Conservation (phyloP, 23 tunicate species). For the Trididemnum clinides region DNA sequence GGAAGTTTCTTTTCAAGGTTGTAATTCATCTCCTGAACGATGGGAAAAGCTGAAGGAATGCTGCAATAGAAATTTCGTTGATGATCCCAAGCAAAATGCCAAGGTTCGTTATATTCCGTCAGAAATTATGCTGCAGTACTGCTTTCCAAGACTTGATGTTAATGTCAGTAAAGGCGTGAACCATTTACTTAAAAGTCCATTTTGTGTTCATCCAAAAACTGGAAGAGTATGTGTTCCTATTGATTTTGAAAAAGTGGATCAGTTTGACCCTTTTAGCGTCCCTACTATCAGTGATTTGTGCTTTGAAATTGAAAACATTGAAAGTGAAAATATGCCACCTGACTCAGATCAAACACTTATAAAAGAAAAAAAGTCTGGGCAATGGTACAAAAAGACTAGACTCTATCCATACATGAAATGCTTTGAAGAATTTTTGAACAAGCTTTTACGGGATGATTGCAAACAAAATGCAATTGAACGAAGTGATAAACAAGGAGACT, state of each 20-base stretch:
- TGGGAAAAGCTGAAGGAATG: conserved; percentile 26
- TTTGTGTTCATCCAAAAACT: conserved; percentile 95
- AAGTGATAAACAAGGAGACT: conserved; percentile 12
- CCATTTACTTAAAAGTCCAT: conserved; percentile 97
- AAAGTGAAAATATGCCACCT: conserved; percentile 21
- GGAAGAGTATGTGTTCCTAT: conserved; percentile 98
- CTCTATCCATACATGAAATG: conserved; percentile 55
- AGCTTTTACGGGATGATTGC: conserved; percentile 47
- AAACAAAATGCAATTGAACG: conserved; percentile 1
- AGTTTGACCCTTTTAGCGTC: conserved; percentile 87
- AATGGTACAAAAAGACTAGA: conserved; percentile 67
- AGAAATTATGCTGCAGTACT: conserved; percentile 91
- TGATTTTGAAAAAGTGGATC: conserved; percentile 69
- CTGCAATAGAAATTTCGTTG: not conserved
- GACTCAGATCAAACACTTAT: not conserved
- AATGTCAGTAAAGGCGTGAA: conserved; percentile 95
- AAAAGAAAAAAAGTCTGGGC: not conserved
- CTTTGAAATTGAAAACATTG: conserved; percentile 48
- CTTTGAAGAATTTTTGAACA: conserved; percentile 66
- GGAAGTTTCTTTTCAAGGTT: conserved; percentile 4
- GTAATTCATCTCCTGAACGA: conserved; percentile 31
- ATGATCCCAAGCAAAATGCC: conserved; percentile 58
- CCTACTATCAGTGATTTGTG: conserved; percentile 88
- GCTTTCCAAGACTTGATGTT: conserved; percentile 93
- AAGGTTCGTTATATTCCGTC: conserved; percentile 44